A percentile compares a stretch with the other conserved stretches of the same genome.
phyloP scores from a whole-genome alignment of 2,888 invertebrate genomes.

The Acanthosepion esculentum region DNA sequence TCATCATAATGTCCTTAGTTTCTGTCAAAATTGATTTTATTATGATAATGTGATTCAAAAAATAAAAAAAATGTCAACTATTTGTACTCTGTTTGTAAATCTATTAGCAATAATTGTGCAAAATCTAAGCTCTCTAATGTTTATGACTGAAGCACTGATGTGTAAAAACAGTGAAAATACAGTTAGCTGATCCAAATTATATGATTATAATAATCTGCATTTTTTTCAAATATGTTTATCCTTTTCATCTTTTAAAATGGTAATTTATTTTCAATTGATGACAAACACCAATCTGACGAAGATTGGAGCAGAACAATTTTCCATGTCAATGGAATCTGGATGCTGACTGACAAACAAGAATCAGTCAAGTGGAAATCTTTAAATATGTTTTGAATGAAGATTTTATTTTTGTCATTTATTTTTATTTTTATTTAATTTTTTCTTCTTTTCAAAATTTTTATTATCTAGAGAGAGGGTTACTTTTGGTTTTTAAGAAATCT shows the following conservation, averaged over 20 bases:
- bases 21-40: neutral
- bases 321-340: neutral
- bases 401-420: neutral
- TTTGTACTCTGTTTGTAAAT: slow-evolving; percentile 1
- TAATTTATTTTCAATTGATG: neutral
- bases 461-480: neutral
- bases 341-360: neutral
- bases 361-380: slow-evolving; percentile 5
- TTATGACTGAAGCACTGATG: neutral
- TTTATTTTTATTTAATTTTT: neutral
- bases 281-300: neutral
- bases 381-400: neutral
- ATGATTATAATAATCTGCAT: neutral
- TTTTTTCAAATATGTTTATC: slow-evolving; percentile 14
- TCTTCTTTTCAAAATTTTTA: neutral
- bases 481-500: neutral
- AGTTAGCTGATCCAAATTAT: neutral
- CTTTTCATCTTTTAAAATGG: slow-evolving; percentile 13
- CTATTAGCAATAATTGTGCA: slow-evolving; percentile 4
- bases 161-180: neutral
- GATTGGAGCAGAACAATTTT: slow-evolving; percentile 3
- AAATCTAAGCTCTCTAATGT: neutral
- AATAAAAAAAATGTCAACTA: neutral
- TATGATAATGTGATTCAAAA: neutral
- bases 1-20: neutral